Percentiles rank a stretch among this genome's conserved stretches.
These are phyloP conservation scores for Tipula confusa DNA, from an alignment of 2,888 invertebrate genomes.

Conservation along the genomic window DNA sequence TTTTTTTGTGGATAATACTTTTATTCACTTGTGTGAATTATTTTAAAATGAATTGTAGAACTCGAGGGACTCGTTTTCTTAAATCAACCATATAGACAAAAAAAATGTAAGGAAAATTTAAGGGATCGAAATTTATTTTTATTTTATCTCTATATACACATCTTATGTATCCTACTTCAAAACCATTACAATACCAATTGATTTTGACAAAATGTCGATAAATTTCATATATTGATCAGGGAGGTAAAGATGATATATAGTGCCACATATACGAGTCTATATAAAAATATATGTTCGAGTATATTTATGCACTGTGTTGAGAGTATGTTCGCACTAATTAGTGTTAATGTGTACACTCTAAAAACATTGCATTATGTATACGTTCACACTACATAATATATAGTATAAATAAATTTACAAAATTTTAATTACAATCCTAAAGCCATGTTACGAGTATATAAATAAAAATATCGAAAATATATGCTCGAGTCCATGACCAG, in stretches of 20 bases:
- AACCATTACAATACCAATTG: slow-evolving; percentile 12
- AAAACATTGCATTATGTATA: neutral
- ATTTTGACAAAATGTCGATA: slow-evolving; percentile 3
- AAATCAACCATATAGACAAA: neutral
- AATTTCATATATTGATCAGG: neutral
- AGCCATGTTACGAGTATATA: neutral
- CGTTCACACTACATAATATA: neutral
- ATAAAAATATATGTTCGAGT: too few relatives aligned
- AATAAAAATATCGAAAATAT: neutral
- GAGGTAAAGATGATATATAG: too few relatives aligned
- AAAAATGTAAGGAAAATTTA: neutral
- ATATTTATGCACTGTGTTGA: neutral
- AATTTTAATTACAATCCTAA: neutral
- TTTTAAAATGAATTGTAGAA: slow-evolving; percentile 14
- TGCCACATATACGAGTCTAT: too few relatives aligned
- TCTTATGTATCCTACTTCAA: neutral
- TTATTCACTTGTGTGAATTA: slow-evolving; percentile 20
- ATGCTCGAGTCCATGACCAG: neutral
- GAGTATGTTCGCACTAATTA: neutral
- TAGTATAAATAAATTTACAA: neutral
- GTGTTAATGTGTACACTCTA: neutral
- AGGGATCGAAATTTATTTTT: neutral
- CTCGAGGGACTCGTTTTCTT: neutral
- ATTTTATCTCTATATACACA: neutral
- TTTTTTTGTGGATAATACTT: neutral